A percentile compares a stretch with the other conserved stretches of the same genome.
Evolutionary conservation across 2,888 invertebrate species (phyloP).

Genomic region (Noctua janthe): DNA sequence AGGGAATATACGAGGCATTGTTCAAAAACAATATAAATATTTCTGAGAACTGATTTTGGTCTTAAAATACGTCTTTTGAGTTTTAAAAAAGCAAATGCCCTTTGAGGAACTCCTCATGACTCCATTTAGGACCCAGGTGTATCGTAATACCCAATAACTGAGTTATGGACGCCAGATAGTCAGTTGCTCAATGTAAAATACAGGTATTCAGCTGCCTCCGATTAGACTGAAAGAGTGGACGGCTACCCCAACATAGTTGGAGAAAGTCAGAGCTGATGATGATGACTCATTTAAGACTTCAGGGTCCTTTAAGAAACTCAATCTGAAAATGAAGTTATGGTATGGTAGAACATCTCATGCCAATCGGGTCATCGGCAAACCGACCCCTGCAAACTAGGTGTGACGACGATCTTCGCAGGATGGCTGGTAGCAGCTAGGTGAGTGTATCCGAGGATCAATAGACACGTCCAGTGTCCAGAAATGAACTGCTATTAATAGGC

Average conservation of each 20-base stretch:
- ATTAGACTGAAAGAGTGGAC: neutral
- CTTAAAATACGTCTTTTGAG: neutral
- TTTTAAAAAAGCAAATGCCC: neutral
- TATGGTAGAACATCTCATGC: neutral
- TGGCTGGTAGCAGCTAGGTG: neutral
- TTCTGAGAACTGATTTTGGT: conserved; percentile 11
- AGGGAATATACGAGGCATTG: conserved; percentile 8
- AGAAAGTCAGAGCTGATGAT: neutral
- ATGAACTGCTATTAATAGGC: neutral
- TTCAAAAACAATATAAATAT: conserved; percentile 17
- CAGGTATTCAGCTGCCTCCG: neutral
- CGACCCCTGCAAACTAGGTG: neutral
- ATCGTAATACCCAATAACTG: neutral
- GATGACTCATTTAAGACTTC: neutral
- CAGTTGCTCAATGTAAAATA: too few relatives aligned
- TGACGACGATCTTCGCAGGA: neutral
- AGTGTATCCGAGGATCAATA: neutral
- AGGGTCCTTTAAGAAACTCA: neutral
- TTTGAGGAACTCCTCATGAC: neutral
- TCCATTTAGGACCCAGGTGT: neutral
- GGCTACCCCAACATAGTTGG: neutral
- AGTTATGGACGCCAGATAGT: neutral
- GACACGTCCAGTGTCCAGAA: neutral
- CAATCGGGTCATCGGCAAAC: neutral
- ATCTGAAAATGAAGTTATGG: neutral